These are phyloP conservation scores for Camelus bactrianus DNA, from an alignment of 2,113 vertebrate species.

Conservation along the genomic window DNA sequence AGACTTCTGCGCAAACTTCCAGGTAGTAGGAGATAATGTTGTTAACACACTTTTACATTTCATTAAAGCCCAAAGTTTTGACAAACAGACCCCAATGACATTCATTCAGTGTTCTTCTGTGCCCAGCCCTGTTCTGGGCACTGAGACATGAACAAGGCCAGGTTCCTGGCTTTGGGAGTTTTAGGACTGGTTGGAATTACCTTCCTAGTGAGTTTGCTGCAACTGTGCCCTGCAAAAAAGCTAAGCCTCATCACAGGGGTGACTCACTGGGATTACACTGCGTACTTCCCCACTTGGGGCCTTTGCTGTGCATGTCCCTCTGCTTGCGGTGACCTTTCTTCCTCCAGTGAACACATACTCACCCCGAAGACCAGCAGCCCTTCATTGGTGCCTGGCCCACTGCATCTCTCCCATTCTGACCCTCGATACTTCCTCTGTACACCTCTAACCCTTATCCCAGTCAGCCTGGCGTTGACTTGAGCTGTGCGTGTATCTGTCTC, in stretches of 20 bases:
- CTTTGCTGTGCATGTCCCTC: not conserved
- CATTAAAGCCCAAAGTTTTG: not conserved
- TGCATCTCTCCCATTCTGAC: not conserved
- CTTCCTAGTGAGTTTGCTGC: not conserved
- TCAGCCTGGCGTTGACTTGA: not conserved
- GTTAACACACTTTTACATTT: not conserved
- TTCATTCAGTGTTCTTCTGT: not conserved
- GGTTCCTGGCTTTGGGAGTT: not conserved
- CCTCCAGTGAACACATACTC: not conserved
- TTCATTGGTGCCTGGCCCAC: not conserved
- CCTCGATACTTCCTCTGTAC: not conserved
- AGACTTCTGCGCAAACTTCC: not conserved
- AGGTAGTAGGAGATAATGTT: not conserved
- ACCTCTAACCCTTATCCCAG: not conserved
- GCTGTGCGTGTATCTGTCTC: not conserved
- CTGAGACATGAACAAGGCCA: not conserved
- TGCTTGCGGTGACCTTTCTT: not conserved
- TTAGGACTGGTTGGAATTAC: not conserved
- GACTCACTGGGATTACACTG: not conserved
- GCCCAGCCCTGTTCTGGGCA: not conserved
- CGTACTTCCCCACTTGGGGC: not conserved
- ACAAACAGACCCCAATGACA: rapidly evolving
- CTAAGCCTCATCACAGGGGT: not conserved
- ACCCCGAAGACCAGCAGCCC: not conserved
- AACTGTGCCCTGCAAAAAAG: not conserved